These are phyloP conservation scores for Spea bombifrons DNA, from an alignment of 2,113 vertebrate genomes.

Conservation along the genomic window DNA sequence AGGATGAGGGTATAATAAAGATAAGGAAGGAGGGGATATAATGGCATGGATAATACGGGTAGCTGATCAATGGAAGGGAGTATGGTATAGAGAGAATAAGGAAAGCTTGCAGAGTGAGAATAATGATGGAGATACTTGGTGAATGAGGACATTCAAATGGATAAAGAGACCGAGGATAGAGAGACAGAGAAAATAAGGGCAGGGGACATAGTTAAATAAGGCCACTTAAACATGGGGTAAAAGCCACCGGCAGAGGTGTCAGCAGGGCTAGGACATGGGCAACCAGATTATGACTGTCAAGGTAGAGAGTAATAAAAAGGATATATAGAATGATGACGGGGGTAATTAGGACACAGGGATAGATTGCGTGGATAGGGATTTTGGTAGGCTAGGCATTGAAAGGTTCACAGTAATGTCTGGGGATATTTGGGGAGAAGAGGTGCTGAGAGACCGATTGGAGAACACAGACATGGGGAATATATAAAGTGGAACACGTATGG, in stretches of 20 bases:
- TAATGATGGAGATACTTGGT: background rate
- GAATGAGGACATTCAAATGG: background rate
- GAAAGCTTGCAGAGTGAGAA: background rate
- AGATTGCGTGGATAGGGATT: too few relatives aligned
- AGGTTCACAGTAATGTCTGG: too few relatives aligned
- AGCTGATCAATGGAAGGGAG: background rate
- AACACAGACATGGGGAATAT: too few relatives aligned
- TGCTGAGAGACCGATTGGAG: background rate
- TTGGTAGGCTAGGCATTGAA: too few relatives aligned
- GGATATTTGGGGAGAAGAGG: background rate
- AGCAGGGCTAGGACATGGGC: too few relatives aligned
- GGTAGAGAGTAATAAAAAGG: too few relatives aligned
- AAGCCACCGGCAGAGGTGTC: too few relatives aligned
- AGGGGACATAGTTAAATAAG: background rate
- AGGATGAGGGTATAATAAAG: background rate
- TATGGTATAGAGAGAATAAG: background rate
- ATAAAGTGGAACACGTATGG: too few relatives aligned
- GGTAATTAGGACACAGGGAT: background rate
- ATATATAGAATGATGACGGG: too few relatives aligned
- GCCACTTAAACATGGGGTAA: background rate
- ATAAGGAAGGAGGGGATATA: background rate
- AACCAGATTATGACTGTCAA: too few relatives aligned
- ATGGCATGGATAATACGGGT: too few relatives aligned
- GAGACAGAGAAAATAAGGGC: background rate
- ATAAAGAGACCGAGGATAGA: background rate